Conservation (phyloP, 1,140 invertebrate species). For the Drosophila leontia region DNA sequence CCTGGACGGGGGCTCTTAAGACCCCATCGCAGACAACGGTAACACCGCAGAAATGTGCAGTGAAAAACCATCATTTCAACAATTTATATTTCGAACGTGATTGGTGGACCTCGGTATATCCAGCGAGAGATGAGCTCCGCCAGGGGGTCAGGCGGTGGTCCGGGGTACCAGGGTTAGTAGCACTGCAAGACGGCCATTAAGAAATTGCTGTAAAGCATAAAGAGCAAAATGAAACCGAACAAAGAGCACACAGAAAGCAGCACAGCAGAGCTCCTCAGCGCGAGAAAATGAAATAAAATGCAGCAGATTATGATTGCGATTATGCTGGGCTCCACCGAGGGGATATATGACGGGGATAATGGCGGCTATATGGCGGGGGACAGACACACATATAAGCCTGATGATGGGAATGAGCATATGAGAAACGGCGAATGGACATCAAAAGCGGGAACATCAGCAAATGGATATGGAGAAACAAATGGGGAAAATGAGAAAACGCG, state of each 20-base stretch:
- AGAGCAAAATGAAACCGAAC: slow-evolving; percentile 78
- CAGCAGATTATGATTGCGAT: slow-evolving; percentile 82
- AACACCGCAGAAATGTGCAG: slow-evolving; percentile 54
- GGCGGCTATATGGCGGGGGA: slow-evolving; percentile 3
- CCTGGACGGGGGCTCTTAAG: neutral
- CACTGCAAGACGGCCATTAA: slow-evolving; percentile 73
- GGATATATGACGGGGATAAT: slow-evolving; percentile 9
- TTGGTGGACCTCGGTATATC: slow-evolving; percentile 60
- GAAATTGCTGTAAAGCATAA: slow-evolving; percentile 81
- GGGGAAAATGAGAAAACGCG: neutral
- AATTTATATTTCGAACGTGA: slow-evolving; percentile 84
- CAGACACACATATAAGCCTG: slow-evolving; percentile 14
- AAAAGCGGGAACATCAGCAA: slow-evolving; percentile 16
- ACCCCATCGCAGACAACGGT: slow-evolving; percentile 38
- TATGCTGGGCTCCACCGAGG: slow-evolving; percentile 52
- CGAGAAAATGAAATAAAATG: slow-evolving; percentile 84
- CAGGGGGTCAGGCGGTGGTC: neutral
- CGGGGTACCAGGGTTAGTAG: slow-evolving; percentile 20
- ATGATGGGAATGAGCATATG: slow-evolving; percentile 57
- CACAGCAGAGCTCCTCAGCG: slow-evolving; percentile 48
- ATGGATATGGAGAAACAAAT: slow-evolving; percentile 7
- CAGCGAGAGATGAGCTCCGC: neutral
- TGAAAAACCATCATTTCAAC: slow-evolving; percentile 84
- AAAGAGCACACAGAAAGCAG: slow-evolving; percentile 40
- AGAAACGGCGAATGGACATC: slow-evolving; percentile 22